Conservation (phyloP, 1,140 invertebrate genomes). For the Euglossa dilemma region DNA sequence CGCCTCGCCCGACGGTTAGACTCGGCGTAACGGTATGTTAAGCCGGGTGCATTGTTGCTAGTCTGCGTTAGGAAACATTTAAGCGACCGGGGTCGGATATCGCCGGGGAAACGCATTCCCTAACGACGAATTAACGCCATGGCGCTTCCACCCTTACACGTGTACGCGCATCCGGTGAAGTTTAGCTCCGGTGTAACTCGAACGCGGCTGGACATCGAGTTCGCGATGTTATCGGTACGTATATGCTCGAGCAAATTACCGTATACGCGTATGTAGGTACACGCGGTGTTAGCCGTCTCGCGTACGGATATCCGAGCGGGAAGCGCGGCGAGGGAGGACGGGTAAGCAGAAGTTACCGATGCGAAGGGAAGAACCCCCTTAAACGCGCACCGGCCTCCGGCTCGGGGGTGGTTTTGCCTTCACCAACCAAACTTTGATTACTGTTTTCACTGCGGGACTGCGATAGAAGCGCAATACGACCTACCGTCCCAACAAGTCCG, state of each 20-base stretch:
- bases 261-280: neutral
- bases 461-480: constrained; percentile 42
- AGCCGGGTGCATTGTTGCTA: neutral
- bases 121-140: constrained; percentile 4
- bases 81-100: neutral
- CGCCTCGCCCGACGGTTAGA: neutral
- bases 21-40: neutral
- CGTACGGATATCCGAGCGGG: constrained; percentile 28
- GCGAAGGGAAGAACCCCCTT: constrained; percentile 51
- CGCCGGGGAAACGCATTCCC: neutral
- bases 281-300: neutral
- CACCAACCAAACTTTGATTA: constrained; percentile 62
- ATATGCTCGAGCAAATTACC: constrained; percentile 20
- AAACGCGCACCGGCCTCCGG: constrained; percentile 24
- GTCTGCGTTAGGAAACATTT: neutral
- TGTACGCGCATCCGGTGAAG: neutral
- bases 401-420: constrained; percentile 52
- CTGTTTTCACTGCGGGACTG: constrained; percentile 56
- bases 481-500: constrained; percentile 37
- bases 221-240: constrained; percentile 16
- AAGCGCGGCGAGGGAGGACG: neutral
- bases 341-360: constrained; percentile 57
- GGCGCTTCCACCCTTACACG: neutral
- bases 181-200: constrained; percentile 2
- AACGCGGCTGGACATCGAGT: constrained; percentile 17